Percentiles rank a stretch among this genome's conserved stretches.
Evolutionary conservation across 2,888 invertebrate genomes (phyloP).

Genomic region (Metopia argyrocephala): DNA sequence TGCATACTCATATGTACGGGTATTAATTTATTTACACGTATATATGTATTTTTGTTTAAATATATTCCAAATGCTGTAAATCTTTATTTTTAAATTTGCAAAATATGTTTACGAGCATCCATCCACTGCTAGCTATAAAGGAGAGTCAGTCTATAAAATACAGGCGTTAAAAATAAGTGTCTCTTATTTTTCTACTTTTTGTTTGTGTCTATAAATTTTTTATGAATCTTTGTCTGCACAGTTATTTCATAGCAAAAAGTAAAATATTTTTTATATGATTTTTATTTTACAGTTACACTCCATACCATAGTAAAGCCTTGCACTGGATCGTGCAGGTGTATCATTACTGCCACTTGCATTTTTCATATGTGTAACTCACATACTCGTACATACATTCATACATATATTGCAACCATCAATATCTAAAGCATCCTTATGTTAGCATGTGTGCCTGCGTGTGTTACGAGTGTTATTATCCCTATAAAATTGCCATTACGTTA

Average conservation of each 20-base stretch:
- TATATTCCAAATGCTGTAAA: constrained; percentile 28
- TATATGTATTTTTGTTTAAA: not conserved
- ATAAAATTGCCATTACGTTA: constrained; percentile 13
- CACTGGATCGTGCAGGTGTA: constrained; percentile 13
- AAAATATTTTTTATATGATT: not conserved
- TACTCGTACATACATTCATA: not conserved
- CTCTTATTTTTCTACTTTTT: constrained; percentile 24
- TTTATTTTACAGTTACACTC: not conserved
- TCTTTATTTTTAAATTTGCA: constrained; percentile 27
- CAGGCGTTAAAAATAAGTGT: constrained; percentile 11
- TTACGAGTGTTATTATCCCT: constrained; percentile 17
- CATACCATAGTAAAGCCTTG: not conserved
- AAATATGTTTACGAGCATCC: constrained; percentile 25
- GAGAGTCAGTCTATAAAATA: not conserved
- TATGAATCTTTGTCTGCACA: constrained; percentile 52
- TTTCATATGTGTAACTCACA: not conserved
- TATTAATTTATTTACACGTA: not conserved
- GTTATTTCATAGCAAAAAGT: constrained; percentile 18
- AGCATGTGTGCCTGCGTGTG: not conserved
- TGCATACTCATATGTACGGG: not conserved
- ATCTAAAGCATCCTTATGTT: not conserved
- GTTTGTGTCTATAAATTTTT: constrained; percentile 56
- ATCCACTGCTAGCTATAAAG: constrained; percentile 12
- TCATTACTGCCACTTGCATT: constrained; percentile 18
- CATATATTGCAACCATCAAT: not conserved